Evolutionary conservation across 2,113 vertebrate genomes (phyloP), one percentile per base, ranked within the genome.

Genomic region (Spermophilus dauricus): DNA sequence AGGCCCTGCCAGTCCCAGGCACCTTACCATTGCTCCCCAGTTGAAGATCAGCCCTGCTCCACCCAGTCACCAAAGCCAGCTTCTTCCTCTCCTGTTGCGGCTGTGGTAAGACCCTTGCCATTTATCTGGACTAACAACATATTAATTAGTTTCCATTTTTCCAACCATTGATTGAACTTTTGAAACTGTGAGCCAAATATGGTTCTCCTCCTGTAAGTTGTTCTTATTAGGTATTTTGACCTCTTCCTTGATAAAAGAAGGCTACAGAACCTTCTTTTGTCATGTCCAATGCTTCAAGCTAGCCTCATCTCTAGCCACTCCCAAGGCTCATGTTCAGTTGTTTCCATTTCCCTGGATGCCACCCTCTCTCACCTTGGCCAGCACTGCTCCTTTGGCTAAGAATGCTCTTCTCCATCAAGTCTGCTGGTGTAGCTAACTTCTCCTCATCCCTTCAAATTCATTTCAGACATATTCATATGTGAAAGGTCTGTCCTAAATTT

Each of bases 1-100:
- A 11, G 72, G 11, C 8, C 30, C 39, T 56, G 6, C 10, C 30
- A 1, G 13, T 14, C 14, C 5, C 8, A 0, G 42, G 51, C 9
- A 18, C 37, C 45, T 89, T 61, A 53, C n/a, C 3, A 1, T 39
- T 37, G 26, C n/a, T 73, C 89, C 39, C n/a, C 75, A 77, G 30
- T 37, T 17, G 37, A 67, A 51, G 37, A 16, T 56, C 63, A 80
- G 34, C 16, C 4, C 4, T 72, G 72, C 32, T 48, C 20, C 1
- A 22, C 45, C 17, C 53, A 32, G 9, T 34, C 76, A 67, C 22
- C n/a, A n/a, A 18, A n/a, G 18, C 17, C 37, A 8, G 5, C 6
- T 45, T 28, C 75, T 84, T 70, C 24, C 48, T 76, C 22, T 12
- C 34, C 8, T 56, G 9, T 9, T 24, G 6, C 26, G 7, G 4